Evolutionary conservation across 92 coral and sea anemone genomes (phyloP).

Genomic region (Palythoa caribaeorum): DNA sequence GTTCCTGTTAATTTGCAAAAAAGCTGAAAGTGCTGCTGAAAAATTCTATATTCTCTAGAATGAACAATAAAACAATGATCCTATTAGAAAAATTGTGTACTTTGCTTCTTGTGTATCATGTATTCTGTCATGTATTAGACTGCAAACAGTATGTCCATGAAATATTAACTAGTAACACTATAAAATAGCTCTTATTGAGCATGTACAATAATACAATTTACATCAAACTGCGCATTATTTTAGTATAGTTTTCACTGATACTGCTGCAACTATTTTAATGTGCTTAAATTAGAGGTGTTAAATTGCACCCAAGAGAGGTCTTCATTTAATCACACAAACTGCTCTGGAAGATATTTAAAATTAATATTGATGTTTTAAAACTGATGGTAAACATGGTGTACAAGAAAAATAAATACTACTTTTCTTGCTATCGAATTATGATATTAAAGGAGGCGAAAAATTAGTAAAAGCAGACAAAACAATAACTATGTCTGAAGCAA

Average conservation of each 20-base stretch:
- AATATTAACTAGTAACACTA: conserved; percentile 23
- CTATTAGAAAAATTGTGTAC: conserved; percentile 7
- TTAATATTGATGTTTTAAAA: not conserved
- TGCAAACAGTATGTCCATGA: conserved; percentile 18
- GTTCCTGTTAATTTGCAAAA: conserved; percentile 17
- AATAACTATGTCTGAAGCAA: conserved; percentile 68
- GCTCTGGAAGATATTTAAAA: conserved; percentile 28
- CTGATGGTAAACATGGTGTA: not conserved
- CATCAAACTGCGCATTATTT: conserved; percentile 8
- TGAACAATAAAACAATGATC: conserved; percentile 8
- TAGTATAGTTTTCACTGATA: not conserved
- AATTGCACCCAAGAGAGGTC: conserved; percentile 1
- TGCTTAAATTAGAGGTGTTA: conserved; percentile 5
- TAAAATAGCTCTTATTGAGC: conserved; percentile 23
- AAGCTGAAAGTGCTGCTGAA: conserved; percentile 26
- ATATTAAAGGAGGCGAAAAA: conserved; percentile 60
- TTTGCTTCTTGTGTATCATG: conserved; percentile 23
- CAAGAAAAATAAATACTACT: not conserved
- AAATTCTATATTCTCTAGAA: conserved; percentile 8
- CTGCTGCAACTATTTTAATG: not conserved
- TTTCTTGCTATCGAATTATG: not conserved
- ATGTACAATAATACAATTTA: not conserved
- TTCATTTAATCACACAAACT: not conserved
- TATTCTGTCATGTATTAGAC: conserved; percentile 10
- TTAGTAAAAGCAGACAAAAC: conserved; percentile 66